Conservation (phyloP, 2,888 invertebrate species). For the Trichopria drosophilae region DNA sequence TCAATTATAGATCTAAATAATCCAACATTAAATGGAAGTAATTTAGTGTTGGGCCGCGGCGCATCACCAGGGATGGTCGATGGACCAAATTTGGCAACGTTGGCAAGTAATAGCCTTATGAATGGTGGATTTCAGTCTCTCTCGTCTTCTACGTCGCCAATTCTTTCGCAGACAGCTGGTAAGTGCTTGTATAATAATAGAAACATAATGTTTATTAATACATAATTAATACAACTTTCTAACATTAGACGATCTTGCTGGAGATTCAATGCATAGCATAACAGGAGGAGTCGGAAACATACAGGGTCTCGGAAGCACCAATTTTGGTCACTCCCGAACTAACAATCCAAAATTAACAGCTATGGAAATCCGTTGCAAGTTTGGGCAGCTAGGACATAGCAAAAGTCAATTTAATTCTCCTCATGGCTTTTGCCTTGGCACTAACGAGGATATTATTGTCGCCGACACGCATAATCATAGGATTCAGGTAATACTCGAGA, state of each 20-base stretch:
- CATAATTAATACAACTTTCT: slow-evolving; percentile 10
- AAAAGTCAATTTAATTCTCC: slow-evolving; percentile 96
- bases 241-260: slow-evolving; percentile 52
- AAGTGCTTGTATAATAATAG: slow-evolving; percentile 21
- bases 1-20: slow-evolving; percentile 59
- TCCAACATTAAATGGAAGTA: slow-evolving; percentile 59
- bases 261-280: slow-evolving; percentile 55
- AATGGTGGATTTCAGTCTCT: slow-evolving; percentile 61
- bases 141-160: slow-evolving; percentile 68
- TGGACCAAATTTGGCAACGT: slow-evolving; percentile 49
- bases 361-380: slow-evolving; percentile 89
- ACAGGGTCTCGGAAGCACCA: slow-evolving; percentile 46
- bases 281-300: slow-evolving; percentile 49
- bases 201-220: slow-evolving; percentile 5
- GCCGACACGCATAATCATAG: slow-evolving; percentile 97
- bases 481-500: slow-evolving; percentile 76
- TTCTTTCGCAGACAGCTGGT: slow-evolving; percentile 59
- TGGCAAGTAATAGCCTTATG: slow-evolving; percentile 55
- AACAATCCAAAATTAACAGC: slow-evolving; percentile 69
- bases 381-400: slow-evolving; percentile 89
- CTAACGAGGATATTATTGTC: slow-evolving; percentile 94
- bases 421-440: slow-evolving; percentile 93
- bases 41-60: slow-evolving; percentile 63
- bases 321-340: slow-evolving; percentile 50
- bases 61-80: slow-evolving; percentile 66